Evolutionary conservation across 2,113 vertebrate genomes (phyloP).

Genomic region (Apeltes quadracus): DNA sequence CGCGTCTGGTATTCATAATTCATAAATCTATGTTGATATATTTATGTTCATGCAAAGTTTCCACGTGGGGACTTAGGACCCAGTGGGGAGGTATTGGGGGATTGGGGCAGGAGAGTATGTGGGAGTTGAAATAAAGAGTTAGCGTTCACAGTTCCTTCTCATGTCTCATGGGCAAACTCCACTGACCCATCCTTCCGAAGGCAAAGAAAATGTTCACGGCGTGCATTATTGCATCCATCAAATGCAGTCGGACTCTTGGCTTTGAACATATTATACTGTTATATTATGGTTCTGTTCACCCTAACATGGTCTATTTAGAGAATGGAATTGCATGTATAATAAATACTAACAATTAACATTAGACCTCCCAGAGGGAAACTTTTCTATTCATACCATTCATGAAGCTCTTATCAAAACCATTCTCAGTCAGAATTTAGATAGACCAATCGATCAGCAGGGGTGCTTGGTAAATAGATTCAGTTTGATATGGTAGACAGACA

Average conservation of each 20-base stretch:
- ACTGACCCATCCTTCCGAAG: background rate
- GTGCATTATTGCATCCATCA: background rate
- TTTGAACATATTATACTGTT: background rate
- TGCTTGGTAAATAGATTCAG: conserved; percentile 8
- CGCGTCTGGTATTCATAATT: too few relatives aligned
- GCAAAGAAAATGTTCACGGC: background rate
- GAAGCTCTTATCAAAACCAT: background rate
- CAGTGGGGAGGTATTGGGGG: too few relatives aligned
- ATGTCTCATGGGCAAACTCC: background rate
- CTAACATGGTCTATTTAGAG: background rate
- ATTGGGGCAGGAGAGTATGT: too few relatives aligned
- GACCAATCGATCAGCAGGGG: conserved; percentile 10
- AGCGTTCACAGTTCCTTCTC: too few relatives aligned
- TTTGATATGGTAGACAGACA: conserved; percentile 24
- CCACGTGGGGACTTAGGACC: too few relatives aligned
- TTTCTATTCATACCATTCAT: background rate
- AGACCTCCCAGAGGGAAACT: background rate
- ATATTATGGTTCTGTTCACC: background rate
- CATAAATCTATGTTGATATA: too few relatives aligned
- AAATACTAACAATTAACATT: background rate
- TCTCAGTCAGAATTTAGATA: background rate
- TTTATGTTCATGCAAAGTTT: too few relatives aligned
- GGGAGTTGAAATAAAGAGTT: too few relatives aligned
- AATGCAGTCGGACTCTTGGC: background rate
- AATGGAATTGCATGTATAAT: background rate